Evolutionary conservation across 2,888 invertebrate genomes (phyloP).

Genomic region (Panopea generosa): DNA sequence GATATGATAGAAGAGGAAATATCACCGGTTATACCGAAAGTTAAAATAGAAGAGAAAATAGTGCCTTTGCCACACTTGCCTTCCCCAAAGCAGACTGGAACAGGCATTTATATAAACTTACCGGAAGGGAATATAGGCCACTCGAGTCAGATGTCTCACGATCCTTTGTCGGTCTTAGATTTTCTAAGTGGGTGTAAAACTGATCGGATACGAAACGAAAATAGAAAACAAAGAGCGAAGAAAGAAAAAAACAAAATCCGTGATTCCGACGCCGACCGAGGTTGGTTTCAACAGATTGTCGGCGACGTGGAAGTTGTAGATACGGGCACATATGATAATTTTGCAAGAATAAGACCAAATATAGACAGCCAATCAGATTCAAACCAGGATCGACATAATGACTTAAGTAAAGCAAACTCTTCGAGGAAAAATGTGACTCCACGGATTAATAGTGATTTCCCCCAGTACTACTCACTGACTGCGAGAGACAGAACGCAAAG

Average conservation of each 20-base stretch:
- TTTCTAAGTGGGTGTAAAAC: slow-evolving; percentile 42
- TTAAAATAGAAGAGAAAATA: too few species aligned
- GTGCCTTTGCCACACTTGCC: too few species aligned
- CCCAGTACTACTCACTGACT: slow-evolving; percentile 20
- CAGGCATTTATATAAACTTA: neutral
- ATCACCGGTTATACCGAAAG: neutral
- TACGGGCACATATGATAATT: slow-evolving; percentile 62
- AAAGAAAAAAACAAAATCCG: slow-evolving; percentile 14
- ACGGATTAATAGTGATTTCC: slow-evolving; percentile 42
- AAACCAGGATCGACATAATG: slow-evolving; percentile 36
- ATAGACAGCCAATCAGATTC: slow-evolving; percentile 34
- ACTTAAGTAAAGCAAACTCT: slow-evolving; percentile 29
- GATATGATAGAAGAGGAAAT: neutral
- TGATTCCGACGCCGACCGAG: slow-evolving; percentile 51
- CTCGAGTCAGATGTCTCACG: slow-evolving; percentile 49
- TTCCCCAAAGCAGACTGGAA: too few species aligned
- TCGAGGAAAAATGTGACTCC: slow-evolving; percentile 40
- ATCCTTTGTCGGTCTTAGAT: slow-evolving; percentile 53
- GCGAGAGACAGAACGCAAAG: slow-evolving; percentile 4
- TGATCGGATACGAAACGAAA: slow-evolving; percentile 26
- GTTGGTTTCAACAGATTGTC: slow-evolving; percentile 67
- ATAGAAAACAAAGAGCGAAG: slow-evolving; percentile 10
- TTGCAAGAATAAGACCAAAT: slow-evolving; percentile 55
- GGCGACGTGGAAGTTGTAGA: slow-evolving; percentile 68
- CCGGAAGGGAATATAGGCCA: slow-evolving; percentile 46